Conservation (phyloP, 2,888 invertebrate species). For the Cloeon dipterum region DNA sequence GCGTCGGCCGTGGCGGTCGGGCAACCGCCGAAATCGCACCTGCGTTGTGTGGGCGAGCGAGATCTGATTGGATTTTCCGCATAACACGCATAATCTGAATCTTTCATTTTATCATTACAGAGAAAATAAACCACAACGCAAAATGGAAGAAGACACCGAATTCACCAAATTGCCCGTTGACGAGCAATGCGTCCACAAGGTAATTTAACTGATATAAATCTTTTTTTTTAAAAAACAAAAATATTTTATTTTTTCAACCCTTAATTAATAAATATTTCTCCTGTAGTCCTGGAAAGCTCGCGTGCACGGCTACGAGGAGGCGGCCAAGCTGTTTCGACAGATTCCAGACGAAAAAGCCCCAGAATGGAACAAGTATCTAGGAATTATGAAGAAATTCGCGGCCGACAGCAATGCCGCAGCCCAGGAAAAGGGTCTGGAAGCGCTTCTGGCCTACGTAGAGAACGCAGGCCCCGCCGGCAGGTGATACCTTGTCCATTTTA, state of each 20-base stretch:
- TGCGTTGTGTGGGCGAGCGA: too few species aligned
- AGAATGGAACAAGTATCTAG: constrained; percentile 79
- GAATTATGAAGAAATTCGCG: constrained; percentile 84
- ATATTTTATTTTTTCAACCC: neutral
- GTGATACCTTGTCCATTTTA: constrained; percentile 11
- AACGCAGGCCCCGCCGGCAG: constrained; percentile 73
- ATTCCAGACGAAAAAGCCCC: constrained; percentile 83
- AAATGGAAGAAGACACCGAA: constrained; percentile 72
- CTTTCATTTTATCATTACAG: too few species aligned
- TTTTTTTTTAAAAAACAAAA: neutral
- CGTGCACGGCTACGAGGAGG: constrained; percentile 83
- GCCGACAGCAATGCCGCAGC: constrained; percentile 84
- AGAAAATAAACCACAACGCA: too few species aligned
- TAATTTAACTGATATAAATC: constrained; percentile 12
- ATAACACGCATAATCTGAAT: too few species aligned
- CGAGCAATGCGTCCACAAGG: constrained; percentile 79
- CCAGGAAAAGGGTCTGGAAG: constrained; percentile 88
- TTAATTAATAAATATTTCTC: constrained; percentile 4
- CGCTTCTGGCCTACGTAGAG: constrained; percentile 72
- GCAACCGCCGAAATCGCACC: too few species aligned
- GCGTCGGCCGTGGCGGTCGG: too few species aligned
- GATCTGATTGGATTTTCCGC: too few species aligned
- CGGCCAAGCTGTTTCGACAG: constrained; percentile 64
- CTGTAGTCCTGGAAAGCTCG: constrained; percentile 78
- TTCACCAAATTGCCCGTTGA: constrained; percentile 71